Evolutionary conservation across 2,888 invertebrate species (phyloP).

Genomic region (Melanostoma scalare): DNA sequence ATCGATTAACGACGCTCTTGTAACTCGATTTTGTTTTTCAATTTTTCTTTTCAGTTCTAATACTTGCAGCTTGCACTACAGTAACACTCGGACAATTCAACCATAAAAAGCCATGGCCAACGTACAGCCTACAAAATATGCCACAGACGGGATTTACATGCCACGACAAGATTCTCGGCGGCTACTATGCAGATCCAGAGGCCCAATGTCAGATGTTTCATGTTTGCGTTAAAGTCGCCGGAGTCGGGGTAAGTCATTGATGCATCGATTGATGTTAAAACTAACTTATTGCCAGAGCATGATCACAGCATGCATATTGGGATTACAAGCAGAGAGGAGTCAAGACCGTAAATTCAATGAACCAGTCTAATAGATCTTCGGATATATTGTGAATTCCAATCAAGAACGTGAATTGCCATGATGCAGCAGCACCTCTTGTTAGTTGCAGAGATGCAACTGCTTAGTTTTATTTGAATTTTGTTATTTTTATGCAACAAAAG

Average conservation of each 20-base stretch:
- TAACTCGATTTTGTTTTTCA: slow-evolving; percentile 10
- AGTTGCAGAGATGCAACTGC: slow-evolving; percentile 22
- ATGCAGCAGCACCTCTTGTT: slow-evolving; percentile 38
- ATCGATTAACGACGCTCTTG: slow-evolving; percentile 29
- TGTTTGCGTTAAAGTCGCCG: slow-evolving; percentile 92
- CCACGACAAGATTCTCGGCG: slow-evolving; percentile 92
- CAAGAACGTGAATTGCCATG: slow-evolving; percentile 49
- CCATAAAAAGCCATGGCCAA: slow-evolving; percentile 82
- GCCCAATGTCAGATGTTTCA: slow-evolving; percentile 95
- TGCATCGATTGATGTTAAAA: slow-evolving; percentile 23
- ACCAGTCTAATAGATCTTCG: slow-evolving; percentile 61
- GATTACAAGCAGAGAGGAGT: slow-evolving; percentile 8
- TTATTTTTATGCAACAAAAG: slow-evolving; percentile 2
- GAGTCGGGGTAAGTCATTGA: slow-evolving; percentile 85
- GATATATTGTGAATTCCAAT: slow-evolving; percentile 49
- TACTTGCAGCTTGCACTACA: slow-evolving; percentile 74
- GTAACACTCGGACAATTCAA: slow-evolving; percentile 75
- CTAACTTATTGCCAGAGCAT: slow-evolving; percentile 34
- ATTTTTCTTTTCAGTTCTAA: slow-evolving; percentile 74
- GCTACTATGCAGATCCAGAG: slow-evolving; percentile 93
- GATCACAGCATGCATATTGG: slow-evolving; percentile 21
- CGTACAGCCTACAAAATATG: slow-evolving; percentile 85
- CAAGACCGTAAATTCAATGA: slow-evolving; percentile 66
- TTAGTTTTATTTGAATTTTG: background rate
- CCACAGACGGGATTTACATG: slow-evolving; percentile 88